phyloP scores from a whole-genome alignment of 2,797 vertebrate species.

The Poeciliopsis infans region DNA sequence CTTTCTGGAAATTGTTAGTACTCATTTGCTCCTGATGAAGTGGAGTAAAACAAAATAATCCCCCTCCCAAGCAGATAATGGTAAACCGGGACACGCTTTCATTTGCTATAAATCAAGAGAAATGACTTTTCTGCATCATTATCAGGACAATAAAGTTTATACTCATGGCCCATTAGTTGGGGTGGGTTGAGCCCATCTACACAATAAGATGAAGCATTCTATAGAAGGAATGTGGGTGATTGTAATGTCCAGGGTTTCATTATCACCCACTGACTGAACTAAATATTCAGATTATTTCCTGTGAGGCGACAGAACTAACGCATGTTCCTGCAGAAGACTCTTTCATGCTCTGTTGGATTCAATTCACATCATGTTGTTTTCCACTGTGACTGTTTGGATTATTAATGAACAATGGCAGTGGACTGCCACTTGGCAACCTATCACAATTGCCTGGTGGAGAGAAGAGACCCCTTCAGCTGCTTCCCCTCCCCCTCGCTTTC shows the following conservation, averaged over 20 bases:
- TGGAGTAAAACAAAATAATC: constrained; percentile 10
- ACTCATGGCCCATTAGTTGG: constrained; percentile 17
- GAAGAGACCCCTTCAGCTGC: constrained; percentile 67
- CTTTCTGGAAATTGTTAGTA: background rate
- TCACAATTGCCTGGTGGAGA: constrained; percentile 52
- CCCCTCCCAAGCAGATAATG: constrained; percentile 1
- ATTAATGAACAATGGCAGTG: constrained; percentile 76
- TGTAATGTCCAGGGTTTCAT: constrained; percentile 37
- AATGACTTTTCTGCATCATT: constrained; percentile 12
- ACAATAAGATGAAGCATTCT: constrained; percentile 8
- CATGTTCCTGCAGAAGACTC: constrained; percentile 39
- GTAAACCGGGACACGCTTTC: constrained; percentile 6
- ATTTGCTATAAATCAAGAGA: constrained; percentile 18
- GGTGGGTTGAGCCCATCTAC: constrained; percentile 15
- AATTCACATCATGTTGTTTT: constrained; percentile 45
- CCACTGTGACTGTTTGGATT: constrained; percentile 61
- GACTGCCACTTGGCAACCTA: constrained; percentile 55
- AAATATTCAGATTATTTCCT: constrained; percentile 35
- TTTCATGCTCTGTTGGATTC: constrained; percentile 49
- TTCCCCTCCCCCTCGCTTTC: constrained; percentile 30
- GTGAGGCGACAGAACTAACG: constrained; percentile 37
- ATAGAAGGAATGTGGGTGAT: constrained; percentile 46
- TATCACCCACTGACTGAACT: constrained; percentile 34
- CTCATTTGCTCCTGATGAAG: background rate
- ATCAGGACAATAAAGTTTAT: constrained; percentile 14